These are phyloP conservation scores for Pseudomyrmex concolor DNA, from an alignment of 1,140 invertebrate genomes.

Conservation along the genomic window DNA sequence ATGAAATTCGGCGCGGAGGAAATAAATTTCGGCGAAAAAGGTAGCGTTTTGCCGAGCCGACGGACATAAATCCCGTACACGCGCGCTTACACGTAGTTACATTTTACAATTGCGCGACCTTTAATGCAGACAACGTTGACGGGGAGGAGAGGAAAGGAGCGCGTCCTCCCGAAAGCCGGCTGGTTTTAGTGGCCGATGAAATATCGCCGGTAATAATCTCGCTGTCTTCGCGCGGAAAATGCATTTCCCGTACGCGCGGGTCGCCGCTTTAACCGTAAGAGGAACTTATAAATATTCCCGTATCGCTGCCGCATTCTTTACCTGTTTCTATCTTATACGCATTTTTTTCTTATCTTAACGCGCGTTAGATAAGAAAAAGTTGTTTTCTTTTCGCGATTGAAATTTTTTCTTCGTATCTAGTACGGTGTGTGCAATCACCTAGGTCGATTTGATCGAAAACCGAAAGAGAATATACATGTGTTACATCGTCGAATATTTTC, in stretches of 20 bases:
- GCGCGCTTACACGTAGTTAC: conserved; percentile 59
- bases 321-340: too few species aligned
- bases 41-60: neutral
- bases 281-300: conserved; percentile 60
- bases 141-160: neutral
- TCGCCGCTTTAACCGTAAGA: conserved; percentile 22
- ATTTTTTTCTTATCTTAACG: neutral
- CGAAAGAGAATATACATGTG: too few species aligned
- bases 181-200: conserved; percentile 58
- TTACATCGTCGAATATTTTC: too few species aligned
- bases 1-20: conserved; percentile 10
- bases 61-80: conserved; percentile 39
- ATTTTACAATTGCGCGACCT: conserved; percentile 60
- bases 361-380: neutral
- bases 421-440: too few species aligned
- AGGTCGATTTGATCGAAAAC: too few species aligned
- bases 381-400: too few species aligned
- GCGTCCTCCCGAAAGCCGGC: conserved; percentile 37
- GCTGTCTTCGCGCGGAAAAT: conserved; percentile 62
- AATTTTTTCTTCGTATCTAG: too few species aligned
- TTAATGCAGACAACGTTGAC: conserved; percentile 39
- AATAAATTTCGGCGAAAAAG: conserved; percentile 7
- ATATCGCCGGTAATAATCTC: conserved; percentile 62
- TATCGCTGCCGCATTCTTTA: neutral
- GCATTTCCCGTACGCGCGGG: conserved; percentile 37